phyloP scores from a whole-genome alignment of 2,888 invertebrate species.

The Drosophila quinaria region DNA sequence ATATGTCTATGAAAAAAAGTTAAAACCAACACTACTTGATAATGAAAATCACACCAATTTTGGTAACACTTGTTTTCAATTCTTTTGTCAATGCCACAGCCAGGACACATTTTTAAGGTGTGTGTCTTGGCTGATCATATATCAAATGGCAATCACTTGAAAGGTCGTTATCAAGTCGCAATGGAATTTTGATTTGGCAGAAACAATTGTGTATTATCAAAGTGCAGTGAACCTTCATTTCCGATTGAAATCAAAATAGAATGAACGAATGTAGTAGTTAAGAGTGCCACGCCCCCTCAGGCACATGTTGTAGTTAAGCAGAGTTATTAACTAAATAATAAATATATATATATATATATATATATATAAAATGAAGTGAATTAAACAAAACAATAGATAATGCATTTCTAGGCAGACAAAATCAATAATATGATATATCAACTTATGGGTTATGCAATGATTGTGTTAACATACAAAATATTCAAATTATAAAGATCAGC shows the following conservation, averaged over 20 bases:
- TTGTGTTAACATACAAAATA: conserved; percentile 35
- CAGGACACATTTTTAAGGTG: conserved; percentile 15
- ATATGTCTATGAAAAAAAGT: conserved; percentile 49
- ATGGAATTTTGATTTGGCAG: conserved; percentile 12
- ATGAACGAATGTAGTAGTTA: conserved; percentile 7
- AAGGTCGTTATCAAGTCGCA: conserved; percentile 20
- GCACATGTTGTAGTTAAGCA: conserved; percentile 68
- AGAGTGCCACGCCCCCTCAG: conserved; percentile 27
- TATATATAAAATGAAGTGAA: conserved; percentile 17
- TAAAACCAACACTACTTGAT: not conserved
- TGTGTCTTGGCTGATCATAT: conserved; percentile 19
- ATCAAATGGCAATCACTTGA: conserved; percentile 21
- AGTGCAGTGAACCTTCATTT: conserved; percentile 21
- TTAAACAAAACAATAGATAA: conserved; percentile 39
- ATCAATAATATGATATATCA: conserved; percentile 30
- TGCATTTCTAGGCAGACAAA: conserved; percentile 36
- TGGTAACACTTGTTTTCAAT: not conserved
- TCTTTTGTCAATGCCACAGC: not conserved
- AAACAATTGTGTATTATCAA: conserved; percentile 12
- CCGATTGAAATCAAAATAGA: conserved; percentile 19
- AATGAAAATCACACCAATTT: not conserved
- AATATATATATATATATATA: conserved; percentile 36
- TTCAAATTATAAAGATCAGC: conserved; percentile 46
- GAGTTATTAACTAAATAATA: conserved; percentile 51
- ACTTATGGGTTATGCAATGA: conserved; percentile 7